Base-by-base conservation (phyloP, 2,888 invertebrate genomes). In the Lamellibrachia columna region DNA sequence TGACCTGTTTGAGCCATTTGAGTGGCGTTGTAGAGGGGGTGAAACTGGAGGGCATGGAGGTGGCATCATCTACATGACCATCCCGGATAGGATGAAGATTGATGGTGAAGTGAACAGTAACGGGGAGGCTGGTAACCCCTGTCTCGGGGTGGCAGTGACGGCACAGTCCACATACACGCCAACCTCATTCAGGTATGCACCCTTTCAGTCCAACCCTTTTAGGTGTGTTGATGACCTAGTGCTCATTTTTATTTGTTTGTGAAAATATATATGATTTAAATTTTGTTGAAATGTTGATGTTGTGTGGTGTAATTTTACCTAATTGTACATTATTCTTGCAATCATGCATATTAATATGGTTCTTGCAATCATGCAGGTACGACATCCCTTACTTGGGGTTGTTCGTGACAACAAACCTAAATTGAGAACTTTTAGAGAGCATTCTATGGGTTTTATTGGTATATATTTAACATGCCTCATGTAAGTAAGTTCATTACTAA, bases 21-120 rank as follows among this genome's bases (percentile, higher is more conserved):
- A 93, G 9, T 91, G 95, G 11, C 95, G 95, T n/a, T 95, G 95
- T 94, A 92, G 93, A 2, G 95, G 95, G 6, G 95, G 95, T 8
- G 90, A 93, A 52, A 92, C 93, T n/a, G 53, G 15, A 15, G 95
- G 95, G 11, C 93, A 93, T 40, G 95, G 95, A 53, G 95, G 94
- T 40, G 95, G 95, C 9, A 93, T 93, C 40, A 94, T 95, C 75
- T 93, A 93, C 92, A 94, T 95, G 15, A 94, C 93, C 22, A 91
- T 75, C 22, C 22, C n/a, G 75, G 93, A 93, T 22, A 94, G 93
- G 0, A 93, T 95, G 40, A 95, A 95, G 91, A 94, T 95, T 93
- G 95, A 95, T 93, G 95, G 95, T 8, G 92, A 93, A 11, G 94
- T 95, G 90, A 94, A 92, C 52, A 93, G 94, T 93, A 95, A 95